phyloP scores from a whole-genome alignment of 2,113 vertebrate genomes.

The Agapornis roseicollis region DNA sequence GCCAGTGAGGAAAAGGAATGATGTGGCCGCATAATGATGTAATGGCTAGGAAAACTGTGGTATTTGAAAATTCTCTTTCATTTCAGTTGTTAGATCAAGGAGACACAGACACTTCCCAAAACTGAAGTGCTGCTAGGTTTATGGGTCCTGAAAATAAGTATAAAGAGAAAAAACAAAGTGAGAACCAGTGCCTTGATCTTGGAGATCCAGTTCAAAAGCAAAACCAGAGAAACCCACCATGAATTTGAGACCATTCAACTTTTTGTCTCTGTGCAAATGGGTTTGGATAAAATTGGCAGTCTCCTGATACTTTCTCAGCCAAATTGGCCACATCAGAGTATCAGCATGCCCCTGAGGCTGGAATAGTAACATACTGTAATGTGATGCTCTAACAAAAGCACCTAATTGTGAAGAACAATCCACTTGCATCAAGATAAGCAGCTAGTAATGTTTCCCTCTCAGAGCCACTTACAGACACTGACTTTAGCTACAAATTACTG shows the following conservation, averaged over 20 bases:
- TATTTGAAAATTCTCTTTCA: not conserved
- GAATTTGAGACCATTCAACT: not conserved
- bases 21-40: not conserved
- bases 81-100: not conserved
- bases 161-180: not conserved
- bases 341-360: slow-evolving; percentile 18
- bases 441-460: slow-evolving; percentile 42
- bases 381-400: slow-evolving; percentile 43
- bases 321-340: slow-evolving; percentile 1
- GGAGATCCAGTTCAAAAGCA: not conserved
- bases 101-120: not conserved
- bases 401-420: slow-evolving; percentile 47
- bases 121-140: not conserved
- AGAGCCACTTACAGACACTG: not conserved
- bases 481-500: slow-evolving; percentile 20
- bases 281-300: slow-evolving; percentile 21
- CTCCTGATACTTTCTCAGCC: slow-evolving; percentile 1
- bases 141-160: not conserved
- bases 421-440: slow-evolving; percentile 55
- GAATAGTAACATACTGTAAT: not conserved
- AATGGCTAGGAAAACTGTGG: not conserved
- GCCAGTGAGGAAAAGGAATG: not conserved
- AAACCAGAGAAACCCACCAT: not conserved
- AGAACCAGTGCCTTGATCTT: not conserved
- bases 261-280: not conserved